phyloP scores from a whole-genome alignment of 2,888 invertebrate species.

The Ariolimax columbianus region DNA sequence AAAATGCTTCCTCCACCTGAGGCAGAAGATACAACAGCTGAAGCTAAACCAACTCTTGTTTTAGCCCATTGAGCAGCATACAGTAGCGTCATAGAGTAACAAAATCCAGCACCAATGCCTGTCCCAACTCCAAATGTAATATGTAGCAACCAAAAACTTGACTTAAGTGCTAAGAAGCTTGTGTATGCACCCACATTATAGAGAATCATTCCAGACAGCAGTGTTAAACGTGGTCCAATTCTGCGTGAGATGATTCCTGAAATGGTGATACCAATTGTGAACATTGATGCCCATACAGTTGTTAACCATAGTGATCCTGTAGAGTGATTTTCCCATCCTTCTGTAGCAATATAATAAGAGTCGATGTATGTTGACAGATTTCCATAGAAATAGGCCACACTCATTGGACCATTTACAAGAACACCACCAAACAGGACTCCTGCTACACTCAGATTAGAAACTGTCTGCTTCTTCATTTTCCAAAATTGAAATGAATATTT shows the following conservation, averaged over 20 bases:
- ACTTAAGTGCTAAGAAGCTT: conserved; percentile 5
- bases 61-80: conserved; percentile 11
- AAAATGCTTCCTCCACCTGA: conserved; percentile 17
- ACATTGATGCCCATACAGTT: background rate
- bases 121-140: background rate
- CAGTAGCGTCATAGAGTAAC: background rate
- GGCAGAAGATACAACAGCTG: conserved; percentile 6
- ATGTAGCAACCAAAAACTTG: conserved; percentile 28
- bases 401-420: background rate
- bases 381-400: background rate
- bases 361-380: conserved; percentile 17
- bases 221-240: conserved; percentile 15
- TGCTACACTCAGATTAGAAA: background rate
- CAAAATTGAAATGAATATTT: background rate
- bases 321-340: background rate
- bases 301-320: conserved; percentile 20
- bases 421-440: conserved; percentile 21
- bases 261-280: background rate
- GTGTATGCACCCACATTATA: background rate
- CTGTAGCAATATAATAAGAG: conserved; percentile 28
- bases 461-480: background rate
- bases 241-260: background rate
- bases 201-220: background rate
- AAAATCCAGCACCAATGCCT: background rate
- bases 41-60: background rate